Evolutionary conservation across 2,797 vertebrate species (phyloP).

Genomic region (Macrochelys suwanniensis): DNA sequence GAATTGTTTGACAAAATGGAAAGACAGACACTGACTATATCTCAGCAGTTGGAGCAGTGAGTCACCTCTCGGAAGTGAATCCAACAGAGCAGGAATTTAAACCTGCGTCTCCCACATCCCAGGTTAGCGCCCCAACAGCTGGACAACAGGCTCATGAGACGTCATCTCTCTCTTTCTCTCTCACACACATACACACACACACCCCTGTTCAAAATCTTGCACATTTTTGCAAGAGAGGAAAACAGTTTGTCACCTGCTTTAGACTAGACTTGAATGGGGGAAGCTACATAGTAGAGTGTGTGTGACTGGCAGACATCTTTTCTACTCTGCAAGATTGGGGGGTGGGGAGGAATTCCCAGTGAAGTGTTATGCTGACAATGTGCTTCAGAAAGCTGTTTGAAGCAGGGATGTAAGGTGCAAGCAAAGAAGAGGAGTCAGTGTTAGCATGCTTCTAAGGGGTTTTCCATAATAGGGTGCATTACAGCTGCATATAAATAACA

Average conservation of each 20-base stretch:
- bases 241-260: background rate
- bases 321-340: rapidly evolving
- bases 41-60: background rate
- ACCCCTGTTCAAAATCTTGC: too few species aligned
- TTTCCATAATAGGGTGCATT: rapidly evolving
- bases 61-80: too few species aligned
- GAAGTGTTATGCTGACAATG: rapidly evolving
- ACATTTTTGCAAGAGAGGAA: background rate
- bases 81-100: too few species aligned
- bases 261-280: background rate
- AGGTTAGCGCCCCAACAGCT: too few species aligned
- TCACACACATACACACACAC: too few species aligned
- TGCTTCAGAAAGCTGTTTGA: rapidly evolving
- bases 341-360: background rate
- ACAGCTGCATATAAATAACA: rapidly evolving
- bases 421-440: rapidly evolving
- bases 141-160: too few species aligned
- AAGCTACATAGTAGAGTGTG: rapidly evolving
- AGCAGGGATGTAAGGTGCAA: rapidly evolving
- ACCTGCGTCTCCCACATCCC: too few species aligned
- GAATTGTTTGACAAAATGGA: background rate
- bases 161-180: too few species aligned
- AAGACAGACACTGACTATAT: background rate
- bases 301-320: rapidly evolving
- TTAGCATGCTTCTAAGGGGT: rapidly evolving